Base-by-base conservation (phyloP, 2,113 vertebrate species). In the Carlito syrichta region DNA sequence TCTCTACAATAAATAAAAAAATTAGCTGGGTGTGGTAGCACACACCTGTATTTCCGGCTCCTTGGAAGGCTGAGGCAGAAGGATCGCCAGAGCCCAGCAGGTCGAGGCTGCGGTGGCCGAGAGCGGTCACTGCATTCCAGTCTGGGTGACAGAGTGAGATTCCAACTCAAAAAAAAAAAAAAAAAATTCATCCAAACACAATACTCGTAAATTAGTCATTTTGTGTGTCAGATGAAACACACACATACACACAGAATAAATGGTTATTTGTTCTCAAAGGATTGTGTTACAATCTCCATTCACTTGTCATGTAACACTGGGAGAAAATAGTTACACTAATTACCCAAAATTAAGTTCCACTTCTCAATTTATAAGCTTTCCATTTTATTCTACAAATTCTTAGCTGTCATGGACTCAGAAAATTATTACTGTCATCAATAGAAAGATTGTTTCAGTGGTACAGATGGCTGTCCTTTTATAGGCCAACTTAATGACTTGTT, bases 391-490 rank as follows among this genome's bases (percentile, higher is more conserved):
- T 94, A 91, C 96, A 98, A 98, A 98, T 98, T 96, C 95, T 92
- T 95, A 98, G 96, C 54, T 98, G 96, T 97, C 97, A 95, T 32
- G 22, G 40, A 96, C 94, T 98, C 91, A 32, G 52, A 98, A 98
- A 98, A 97, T 97, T 98, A 98, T 96, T 97, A 96, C 94, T 97
- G 88, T 95, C 98, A 98, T 98, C 98, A 98, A 96, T 91, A 98
- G 95, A 94, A 98, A 98, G 92, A 98, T 93, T 96, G 97, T 97
- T 98, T 97, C 85, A 96, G 76, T 95, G 77, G 94, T 98, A 89
- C 98, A 99, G 98, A 99, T 98, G 98, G 98, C 96, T 97, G 96
- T 98, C 98, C 97, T 98, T 98, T 98, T 98, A 98, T 97, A 97
- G 98, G 98, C 98, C 95, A 98, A 89, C 97, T 98, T 98, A 98